Conservation (phyloP, 2,113 vertebrate genomes). For the Trematocara nigrifrons region DNA sequence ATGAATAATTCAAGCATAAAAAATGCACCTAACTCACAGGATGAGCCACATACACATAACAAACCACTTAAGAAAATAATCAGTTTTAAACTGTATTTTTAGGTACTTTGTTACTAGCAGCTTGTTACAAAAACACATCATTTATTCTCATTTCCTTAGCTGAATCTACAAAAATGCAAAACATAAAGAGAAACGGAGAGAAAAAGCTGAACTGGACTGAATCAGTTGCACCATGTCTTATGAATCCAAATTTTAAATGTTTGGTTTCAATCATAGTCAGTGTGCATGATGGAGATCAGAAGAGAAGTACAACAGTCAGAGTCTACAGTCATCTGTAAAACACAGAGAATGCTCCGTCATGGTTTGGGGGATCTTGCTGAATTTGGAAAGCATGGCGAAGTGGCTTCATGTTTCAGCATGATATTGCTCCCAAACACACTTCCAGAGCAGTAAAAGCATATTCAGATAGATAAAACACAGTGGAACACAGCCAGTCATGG, state of each 20-base stretch:
- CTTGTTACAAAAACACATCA: background rate
- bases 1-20: background rate
- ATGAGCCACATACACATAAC: background rate
- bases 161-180: background rate
- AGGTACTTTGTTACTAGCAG: background rate
- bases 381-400: background rate
- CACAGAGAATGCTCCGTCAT: background rate
- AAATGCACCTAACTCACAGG: background rate
- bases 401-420: background rate
- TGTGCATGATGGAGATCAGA: background rate
- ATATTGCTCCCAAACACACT: background rate
- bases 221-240: background rate
- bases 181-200: background rate
- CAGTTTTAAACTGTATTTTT: background rate
- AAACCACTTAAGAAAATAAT: background rate
- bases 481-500: background rate
- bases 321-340: background rate
- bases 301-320: background rate
- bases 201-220: background rate
- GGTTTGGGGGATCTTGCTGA: background rate
- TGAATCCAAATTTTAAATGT: background rate
- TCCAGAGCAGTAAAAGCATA: background rate
- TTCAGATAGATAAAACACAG: background rate
- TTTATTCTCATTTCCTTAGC: background rate
- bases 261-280: background rate